Conservation (phyloP, 1,140 invertebrate genomes). For the Mercenaria mercenaria region DNA sequence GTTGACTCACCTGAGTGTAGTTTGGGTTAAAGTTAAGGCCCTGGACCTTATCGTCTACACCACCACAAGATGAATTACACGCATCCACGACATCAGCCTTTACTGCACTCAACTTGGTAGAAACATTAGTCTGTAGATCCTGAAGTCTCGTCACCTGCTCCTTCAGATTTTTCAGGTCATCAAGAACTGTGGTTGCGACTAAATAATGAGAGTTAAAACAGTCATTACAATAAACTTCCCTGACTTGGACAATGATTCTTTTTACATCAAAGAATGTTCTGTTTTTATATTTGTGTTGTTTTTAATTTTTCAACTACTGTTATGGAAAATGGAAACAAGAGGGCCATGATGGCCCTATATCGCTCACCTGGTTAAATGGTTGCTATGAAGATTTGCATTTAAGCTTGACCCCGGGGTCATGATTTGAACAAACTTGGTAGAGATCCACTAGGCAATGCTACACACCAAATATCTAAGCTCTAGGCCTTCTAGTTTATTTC, state of each 20-base stretch:
- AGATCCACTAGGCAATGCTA: no score
- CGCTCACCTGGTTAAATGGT: no score
- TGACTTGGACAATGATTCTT: no score
- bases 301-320: not conserved
- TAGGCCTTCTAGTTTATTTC: no score
- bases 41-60: not conserved
- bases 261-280: not conserved
- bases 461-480: no score
- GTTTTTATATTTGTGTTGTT: not conserved
- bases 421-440: no score
- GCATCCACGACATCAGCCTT: not conserved
- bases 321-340: no score
- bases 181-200: slow-evolving; percentile 64
- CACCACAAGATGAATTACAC: not conserved
- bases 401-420: no score
- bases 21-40: not conserved
- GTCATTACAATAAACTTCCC: no score
- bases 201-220: no score
- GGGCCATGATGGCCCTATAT: no score
- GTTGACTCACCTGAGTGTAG: not conserved
- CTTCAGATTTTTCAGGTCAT: slow-evolving; percentile 57
- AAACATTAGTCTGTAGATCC: slow-evolving; percentile 51
- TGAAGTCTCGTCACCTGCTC: slow-evolving; percentile 35
- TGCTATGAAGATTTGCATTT: no score
- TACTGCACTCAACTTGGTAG: slow-evolving; percentile 25